Conservation (phyloP, 2,888 invertebrate species). For the Lycophotia porphyrea region DNA sequence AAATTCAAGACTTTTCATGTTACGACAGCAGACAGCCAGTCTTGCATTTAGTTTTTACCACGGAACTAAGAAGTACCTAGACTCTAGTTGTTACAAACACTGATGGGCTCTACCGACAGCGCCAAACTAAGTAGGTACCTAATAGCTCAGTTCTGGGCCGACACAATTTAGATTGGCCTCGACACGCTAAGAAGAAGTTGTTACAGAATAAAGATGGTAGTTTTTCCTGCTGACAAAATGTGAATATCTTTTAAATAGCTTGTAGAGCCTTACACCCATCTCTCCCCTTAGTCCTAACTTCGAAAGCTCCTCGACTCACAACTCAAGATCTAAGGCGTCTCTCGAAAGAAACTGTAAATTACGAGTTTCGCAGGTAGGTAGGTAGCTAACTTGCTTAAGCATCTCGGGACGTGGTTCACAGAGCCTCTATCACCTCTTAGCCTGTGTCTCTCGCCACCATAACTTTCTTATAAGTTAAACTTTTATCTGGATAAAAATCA, state of each 20-base stretch:
- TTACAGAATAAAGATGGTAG: not conserved
- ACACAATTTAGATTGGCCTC: too few species aligned
- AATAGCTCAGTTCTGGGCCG: too few species aligned
- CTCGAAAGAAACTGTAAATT: not conserved
- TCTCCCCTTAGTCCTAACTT: not conserved
- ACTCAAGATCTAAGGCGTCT: not conserved
- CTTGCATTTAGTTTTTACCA: slow-evolving; percentile 3
- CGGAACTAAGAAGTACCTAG: not conserved
- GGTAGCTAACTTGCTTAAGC: not conserved
- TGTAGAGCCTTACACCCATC: not conserved
- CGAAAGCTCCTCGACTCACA: not conserved
- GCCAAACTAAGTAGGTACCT: too few species aligned
- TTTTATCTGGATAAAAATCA: not conserved
- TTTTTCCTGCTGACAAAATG: not conserved
- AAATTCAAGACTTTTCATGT: not conserved
- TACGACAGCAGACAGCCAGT: slow-evolving; percentile 26
- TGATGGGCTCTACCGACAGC: too few species aligned
- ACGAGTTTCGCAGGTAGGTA: not conserved
- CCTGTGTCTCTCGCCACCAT: not conserved
- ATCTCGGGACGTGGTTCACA: not conserved
- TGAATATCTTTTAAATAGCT: not conserved
- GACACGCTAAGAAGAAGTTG: too few species aligned
- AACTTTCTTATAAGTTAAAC: not conserved
- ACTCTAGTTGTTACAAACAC: not conserved
- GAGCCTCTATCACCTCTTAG: not conserved